phyloP scores from a whole-genome alignment of 2,888 invertebrate species.

The Archips crataeganus region DNA sequence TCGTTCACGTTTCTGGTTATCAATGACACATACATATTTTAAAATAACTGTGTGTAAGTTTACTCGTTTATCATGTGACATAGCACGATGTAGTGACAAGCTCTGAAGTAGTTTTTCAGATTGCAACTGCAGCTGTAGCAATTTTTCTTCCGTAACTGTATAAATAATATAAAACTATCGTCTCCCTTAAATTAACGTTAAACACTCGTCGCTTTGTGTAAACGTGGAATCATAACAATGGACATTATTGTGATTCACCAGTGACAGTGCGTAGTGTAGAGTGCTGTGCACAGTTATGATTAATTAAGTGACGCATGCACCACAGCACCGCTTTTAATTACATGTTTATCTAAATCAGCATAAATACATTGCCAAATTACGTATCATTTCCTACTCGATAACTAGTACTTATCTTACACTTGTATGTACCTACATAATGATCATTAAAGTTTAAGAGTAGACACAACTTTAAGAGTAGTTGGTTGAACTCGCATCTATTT shows the following conservation, averaged over 20 bases:
- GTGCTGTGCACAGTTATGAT: constrained; percentile 54
- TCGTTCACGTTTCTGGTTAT: background rate
- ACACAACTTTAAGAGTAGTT: background rate
- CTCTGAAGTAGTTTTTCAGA: background rate
- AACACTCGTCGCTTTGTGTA: constrained; percentile 45
- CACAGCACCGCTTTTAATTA: constrained; percentile 43
- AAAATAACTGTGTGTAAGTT: constrained; percentile 5
- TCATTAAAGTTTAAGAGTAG: no score
- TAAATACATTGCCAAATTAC: constrained; percentile 11
- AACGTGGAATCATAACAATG: constrained; percentile 62
- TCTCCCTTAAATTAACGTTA: constrained; percentile 35
- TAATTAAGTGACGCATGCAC: constrained; percentile 63
- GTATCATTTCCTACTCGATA: background rate
- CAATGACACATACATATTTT: constrained; percentile 2
- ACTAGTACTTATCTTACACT: background rate
- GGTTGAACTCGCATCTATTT: background rate
- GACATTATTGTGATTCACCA: constrained; percentile 65
- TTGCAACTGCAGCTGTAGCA: background rate
- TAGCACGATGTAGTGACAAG: background rate
- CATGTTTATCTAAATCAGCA: constrained; percentile 41
- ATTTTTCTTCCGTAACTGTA: constrained; percentile 6
- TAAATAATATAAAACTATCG: constrained; percentile 10
- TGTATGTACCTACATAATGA: no score
- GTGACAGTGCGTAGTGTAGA: constrained; percentile 59
- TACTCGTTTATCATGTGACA: background rate